Conservation (phyloP, 2,797 vertebrate species). For the Chloroceryle inda region DNA sequence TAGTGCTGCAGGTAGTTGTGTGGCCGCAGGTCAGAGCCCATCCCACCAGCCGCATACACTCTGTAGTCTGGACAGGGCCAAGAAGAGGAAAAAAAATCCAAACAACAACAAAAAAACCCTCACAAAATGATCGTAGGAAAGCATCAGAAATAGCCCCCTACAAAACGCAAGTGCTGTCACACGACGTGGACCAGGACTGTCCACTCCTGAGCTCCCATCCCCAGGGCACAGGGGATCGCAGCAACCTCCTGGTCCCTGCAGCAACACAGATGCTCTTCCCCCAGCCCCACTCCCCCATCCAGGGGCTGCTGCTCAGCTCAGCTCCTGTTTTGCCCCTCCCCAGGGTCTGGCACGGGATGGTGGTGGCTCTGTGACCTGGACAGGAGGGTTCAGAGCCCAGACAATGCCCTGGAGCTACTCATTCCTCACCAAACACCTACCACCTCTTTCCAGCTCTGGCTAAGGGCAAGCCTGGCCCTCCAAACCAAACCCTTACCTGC, state of each 20-base stretch:
- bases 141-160: not conserved
- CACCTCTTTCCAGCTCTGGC: not conserved
- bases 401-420: not conserved
- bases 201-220: fast-evolving
- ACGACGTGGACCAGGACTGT: fast-evolving
- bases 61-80: constrained; percentile 84
- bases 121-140: fast-evolving
- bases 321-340: not conserved
- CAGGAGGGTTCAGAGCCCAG: not conserved
- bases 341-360: not conserved
- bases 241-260: too few species aligned
- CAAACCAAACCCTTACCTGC: not conserved
- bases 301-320: not conserved
- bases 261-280: not conserved
- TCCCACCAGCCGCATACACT: constrained; percentile 92
- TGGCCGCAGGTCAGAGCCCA: constrained; percentile 93
- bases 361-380: not conserved
- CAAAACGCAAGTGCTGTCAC: fast-evolving
- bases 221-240: fast-evolving
- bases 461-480: not conserved
- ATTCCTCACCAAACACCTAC: not conserved
- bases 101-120: too few species aligned
- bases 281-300: fast-evolving
- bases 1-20: constrained; percentile 95
- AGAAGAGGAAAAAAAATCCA: not conserved